Evolutionary conservation across 30 jellyfish, hydroid and myxozoan genomes (phyloP), one percentile per base, ranked within the genome.

Genomic region (Hydractinia echinata): DNA sequence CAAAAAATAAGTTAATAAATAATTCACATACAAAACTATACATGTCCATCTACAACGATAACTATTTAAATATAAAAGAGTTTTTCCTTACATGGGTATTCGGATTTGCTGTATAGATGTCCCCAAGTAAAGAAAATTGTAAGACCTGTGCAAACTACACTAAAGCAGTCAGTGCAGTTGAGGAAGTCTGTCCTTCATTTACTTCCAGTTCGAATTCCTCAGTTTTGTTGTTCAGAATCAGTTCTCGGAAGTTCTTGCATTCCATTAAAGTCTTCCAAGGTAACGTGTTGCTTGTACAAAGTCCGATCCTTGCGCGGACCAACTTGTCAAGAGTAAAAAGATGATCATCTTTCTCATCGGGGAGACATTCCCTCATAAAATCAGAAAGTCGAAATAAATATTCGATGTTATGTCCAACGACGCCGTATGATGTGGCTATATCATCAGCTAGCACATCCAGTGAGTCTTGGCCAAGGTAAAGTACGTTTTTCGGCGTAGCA

Each of bases 391-490:
- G 87, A 14, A 92, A 73, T 20, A 92, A 67, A 67, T 92, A 92
- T 81, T 92, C 98, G 44, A 92, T 83, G 88, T 87, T 92, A 30
- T 88, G 86, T 21, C 98, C 98, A 13, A 84, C 56, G 6, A 54
- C 79, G 11, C 98, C 98, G 20, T 13, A 81, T 19, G 95, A 78
- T 7, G 79, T 79, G 14, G 82, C 81, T 4, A 92, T 92, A 62
- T 87, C 92, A 21, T 82, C 55, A 16, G 90, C 85, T 3, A 86
- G 82, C 51, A 79, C 89, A 2, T 53, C 84, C 52, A 54, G 49
- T 14, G 88, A 73, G 14, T 87, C 87, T 18, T 79, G 73, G 19
- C 96, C 95, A 51, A 76, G 87, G 72, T 81, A 92, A 52, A 66
- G 67, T 53, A 53, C 76, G 72, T 86, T 92, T 53, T 67, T 79